Conservation (phyloP, 2,888 invertebrate genomes). For the Amphipyra berbera region DNA sequence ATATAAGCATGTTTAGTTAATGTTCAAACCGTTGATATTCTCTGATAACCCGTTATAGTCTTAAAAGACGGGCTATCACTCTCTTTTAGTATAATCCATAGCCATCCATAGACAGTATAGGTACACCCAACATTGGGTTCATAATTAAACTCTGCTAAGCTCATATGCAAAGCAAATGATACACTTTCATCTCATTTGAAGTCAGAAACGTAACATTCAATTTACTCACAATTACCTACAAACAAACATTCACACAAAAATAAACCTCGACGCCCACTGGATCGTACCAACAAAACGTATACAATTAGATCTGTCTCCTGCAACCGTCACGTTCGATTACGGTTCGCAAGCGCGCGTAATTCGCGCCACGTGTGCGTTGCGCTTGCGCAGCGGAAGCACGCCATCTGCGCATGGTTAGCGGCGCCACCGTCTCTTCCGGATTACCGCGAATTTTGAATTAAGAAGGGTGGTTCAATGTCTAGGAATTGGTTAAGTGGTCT, state of each 20-base stretch:
- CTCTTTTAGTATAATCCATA: too few relatives aligned
- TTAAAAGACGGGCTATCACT: too few relatives aligned
- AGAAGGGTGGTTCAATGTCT: conserved; percentile 49
- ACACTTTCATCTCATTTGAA: conserved; percentile 35
- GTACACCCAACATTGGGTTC: too few relatives aligned
- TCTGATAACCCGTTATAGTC: too few relatives aligned
- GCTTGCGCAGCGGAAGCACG: conserved; percentile 60
- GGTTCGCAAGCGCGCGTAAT: conserved; percentile 69
- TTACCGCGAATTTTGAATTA: conserved; percentile 53
- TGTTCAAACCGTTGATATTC: too few relatives aligned
- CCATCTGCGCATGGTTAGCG: conserved; percentile 68
- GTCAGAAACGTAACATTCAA: conserved; percentile 37
- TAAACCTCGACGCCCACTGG: conserved; percentile 37
- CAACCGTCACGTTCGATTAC: conserved; percentile 69
- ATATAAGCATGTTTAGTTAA: too few relatives aligned
- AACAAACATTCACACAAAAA: conserved; percentile 34
- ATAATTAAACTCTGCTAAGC: too few relatives aligned
- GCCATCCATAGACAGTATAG: too few relatives aligned
- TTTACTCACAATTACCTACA: conserved; percentile 26
- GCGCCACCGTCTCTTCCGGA: conserved; percentile 71
- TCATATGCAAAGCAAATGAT: conserved; percentile 8
- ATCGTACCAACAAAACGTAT: conserved; percentile 47
- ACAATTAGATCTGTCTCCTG: conserved; percentile 55
- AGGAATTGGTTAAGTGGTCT: conserved; percentile 34
- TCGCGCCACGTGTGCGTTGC: conserved; percentile 67